Evolutionary conservation across 1,140 invertebrate genomes (phyloP), one percentile per base, ranked within the genome.

Genomic region (Saxidomus purpurata): DNA sequence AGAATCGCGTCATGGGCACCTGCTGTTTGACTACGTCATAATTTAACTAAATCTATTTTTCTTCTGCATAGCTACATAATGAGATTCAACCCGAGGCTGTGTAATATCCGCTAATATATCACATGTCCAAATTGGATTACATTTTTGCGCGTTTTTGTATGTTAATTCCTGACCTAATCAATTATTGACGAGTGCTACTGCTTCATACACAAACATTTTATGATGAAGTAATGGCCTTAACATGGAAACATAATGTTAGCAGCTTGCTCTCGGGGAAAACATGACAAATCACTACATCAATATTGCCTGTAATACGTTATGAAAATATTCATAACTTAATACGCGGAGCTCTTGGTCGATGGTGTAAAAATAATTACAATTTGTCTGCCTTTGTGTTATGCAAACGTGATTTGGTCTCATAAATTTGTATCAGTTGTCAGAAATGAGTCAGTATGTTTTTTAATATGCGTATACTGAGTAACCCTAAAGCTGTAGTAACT

Each of bases 131-230:
- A 67, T 36, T 67, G 8, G 61, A 67, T 67, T 2, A 67, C 28
- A 67, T 36, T 67, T 67, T 67, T 67, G 55, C 61, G 31, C 8
- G n/a, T 67, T 67, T 25, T 31, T 31, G 61, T 67, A 31, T 31
- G 25, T 11, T 36, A 31, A 67, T 31, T 67, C n/a, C 25, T 31
- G 8, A 31, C 15, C 61, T 67, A 36, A 67, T 67, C 61, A 67
- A 67, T 67, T 67, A 67, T 67, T 67, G 61, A 67, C 61, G 17
- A 25, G 61, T 6, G 6, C 19, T 11, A 67, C 31, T 6, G 61
- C 61, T 67, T 36, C 61, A 31, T 67, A 67, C 19, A 67, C 17
- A 67, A 31, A 67, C 61, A 67, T 28, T 67, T 28, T 67, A 67
- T 67, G 61, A 67, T 28, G 25, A 31, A 67, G 25, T 67, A 67